Evolutionary conservation across 2,888 invertebrate species (phyloP), one percentile per base, ranked within the genome.

Genomic region (Tubulanus polymorphus): DNA sequence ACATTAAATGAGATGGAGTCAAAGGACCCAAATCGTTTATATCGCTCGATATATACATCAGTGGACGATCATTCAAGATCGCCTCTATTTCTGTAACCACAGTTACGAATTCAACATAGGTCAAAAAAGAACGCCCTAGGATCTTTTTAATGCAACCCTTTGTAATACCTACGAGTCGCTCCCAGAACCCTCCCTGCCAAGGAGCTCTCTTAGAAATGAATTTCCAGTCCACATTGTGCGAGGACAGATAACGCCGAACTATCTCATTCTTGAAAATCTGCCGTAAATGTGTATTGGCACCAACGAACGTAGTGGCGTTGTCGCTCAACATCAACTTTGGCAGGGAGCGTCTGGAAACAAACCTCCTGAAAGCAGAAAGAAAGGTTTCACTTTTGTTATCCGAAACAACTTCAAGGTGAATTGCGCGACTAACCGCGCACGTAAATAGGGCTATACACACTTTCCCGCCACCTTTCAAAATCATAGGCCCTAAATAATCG

Each of bases 131-230:
- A 2, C 32, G 41, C 28, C 20, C 20, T 29, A 53, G 26, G 12
- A 48, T 30, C 12, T 28, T 27, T 20, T 61, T 61, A 0, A 76
- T 48, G 55, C 74, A 73, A 54, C 59, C 63, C 58, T 77, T 79
- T 0, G 67, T 58, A 0, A 68, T 68, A 48, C 74, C 73, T 0
- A 78, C 71, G 2, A 66, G 69, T 1, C 72, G 68, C 55, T 78
- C 74, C 70, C 73, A 76, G 2, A 75, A 50, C 1, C 74, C 74
- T 2, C 76, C 72, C 45, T 71, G 71, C 51, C 78, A 71, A 1
- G 74, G 71, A 3, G 71, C 63, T 26, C 55, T 55, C 2, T 74
- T 70, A 3, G 75, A 73, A 20, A 64, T 71, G 49, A 76, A 79
- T 30, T 72, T 63, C 74, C 75, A 79, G 2, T 57, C 46, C 6